phyloP scores from a whole-genome alignment of 2,113 vertebrate genomes.

The Spilogale gracilis region DNA sequence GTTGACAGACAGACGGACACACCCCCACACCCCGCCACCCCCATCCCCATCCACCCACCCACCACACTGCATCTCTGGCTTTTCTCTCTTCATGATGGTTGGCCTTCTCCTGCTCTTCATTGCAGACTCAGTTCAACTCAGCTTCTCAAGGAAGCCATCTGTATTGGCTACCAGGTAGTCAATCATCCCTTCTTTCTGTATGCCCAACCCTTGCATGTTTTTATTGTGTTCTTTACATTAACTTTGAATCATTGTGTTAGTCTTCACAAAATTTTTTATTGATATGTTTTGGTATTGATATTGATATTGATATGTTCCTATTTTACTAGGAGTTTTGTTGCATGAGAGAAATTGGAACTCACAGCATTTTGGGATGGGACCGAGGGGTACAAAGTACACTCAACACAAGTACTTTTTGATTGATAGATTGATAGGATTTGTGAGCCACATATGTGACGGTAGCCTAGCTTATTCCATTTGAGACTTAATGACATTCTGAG shows the following conservation, averaged over 20 bases:
- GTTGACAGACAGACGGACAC: not conserved
- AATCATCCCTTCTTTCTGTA: not conserved
- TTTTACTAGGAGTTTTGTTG: slow-evolving; percentile 29
- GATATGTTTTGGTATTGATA: not conserved
- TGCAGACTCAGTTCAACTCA: not conserved
- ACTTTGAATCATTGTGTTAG: not conserved
- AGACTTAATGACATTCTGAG: not conserved
- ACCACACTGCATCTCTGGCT: not conserved
- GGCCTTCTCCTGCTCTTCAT: not conserved
- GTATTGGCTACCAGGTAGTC: not conserved
- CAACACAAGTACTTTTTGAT: slow-evolving; percentile 3
- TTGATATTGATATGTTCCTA: not conserved
- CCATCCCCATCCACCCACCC: too few relatives aligned
- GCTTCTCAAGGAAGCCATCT: not conserved
- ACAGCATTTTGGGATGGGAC: not conserved
- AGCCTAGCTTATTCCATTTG: not conserved
- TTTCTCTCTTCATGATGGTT: not conserved
- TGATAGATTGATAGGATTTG: not conserved
- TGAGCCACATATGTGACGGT: not conserved
- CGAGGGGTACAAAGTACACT: not conserved
- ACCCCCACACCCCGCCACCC: not conserved
- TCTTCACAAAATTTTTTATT: not conserved
- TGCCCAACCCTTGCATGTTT: not conserved
- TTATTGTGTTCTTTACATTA: not conserved
- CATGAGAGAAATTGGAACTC: not conserved